Conservation (phyloP, 2,113 vertebrate genomes). For the Choloepus hoffmanni region DNA sequence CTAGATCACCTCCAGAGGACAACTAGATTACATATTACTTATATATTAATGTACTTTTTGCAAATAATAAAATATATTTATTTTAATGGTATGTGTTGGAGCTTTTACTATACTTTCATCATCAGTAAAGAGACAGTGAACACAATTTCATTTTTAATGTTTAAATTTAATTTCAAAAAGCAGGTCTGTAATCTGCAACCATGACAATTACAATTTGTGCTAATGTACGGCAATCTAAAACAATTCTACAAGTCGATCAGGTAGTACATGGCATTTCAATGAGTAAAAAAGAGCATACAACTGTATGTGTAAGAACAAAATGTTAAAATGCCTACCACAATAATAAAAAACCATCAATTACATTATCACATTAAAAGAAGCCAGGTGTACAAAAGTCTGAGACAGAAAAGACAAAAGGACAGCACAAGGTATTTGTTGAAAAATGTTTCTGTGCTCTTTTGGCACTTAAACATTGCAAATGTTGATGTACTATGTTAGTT, state of each 20-base stretch:
- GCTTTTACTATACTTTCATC: background rate
- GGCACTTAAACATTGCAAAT: constrained; percentile 95
- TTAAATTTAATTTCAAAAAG: constrained; percentile 99
- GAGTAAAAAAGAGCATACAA: constrained; percentile 97
- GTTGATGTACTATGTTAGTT: too few relatives aligned
- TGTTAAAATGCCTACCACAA: constrained; percentile 98
- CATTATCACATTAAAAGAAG: constrained; percentile 95
- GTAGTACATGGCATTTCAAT: constrained; percentile 97
- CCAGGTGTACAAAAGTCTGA: constrained; percentile 99
- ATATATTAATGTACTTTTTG: too few relatives aligned
- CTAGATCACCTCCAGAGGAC: background rate
- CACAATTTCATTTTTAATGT: constrained; percentile 92
- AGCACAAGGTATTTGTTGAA: constrained; percentile 89
- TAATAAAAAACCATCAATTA: constrained; percentile 97
- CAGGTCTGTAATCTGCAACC: constrained; percentile 93
- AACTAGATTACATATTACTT: too few relatives aligned
- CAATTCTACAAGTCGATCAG: constrained; percentile 97
- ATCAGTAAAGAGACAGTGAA: constrained; percentile 72
- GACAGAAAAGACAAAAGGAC: constrained; percentile 91
- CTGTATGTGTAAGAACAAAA: constrained; percentile 98
- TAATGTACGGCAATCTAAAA: constrained; percentile 95
- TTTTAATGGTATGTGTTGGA: too few relatives aligned
- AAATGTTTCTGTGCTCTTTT: constrained; percentile 88
- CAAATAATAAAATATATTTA: too few relatives aligned
- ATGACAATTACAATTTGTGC: constrained; percentile 98